Percentiles rank a stretch among this genome's conserved stretches.
phyloP scores from a whole-genome alignment of 2,888 invertebrate genomes.

The Sthenelais limicola region DNA sequence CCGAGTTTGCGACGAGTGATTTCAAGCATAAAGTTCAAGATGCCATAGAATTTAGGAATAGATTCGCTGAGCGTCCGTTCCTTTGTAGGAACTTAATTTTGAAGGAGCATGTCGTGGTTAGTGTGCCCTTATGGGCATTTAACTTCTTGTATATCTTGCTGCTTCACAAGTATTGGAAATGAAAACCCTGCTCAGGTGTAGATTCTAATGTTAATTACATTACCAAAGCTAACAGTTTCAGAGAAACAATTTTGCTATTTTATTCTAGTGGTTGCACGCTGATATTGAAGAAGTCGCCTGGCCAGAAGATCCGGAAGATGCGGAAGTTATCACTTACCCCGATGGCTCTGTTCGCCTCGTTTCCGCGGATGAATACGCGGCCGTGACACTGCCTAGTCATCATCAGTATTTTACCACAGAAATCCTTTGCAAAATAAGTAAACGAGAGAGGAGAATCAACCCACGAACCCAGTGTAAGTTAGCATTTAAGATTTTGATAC shows the following conservation, averaged over 20 bases:
- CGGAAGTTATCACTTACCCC: slow-evolving; percentile 53
- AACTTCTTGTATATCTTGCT: too few species aligned
- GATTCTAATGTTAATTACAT: too few species aligned
- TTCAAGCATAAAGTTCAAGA: slow-evolving; percentile 60
- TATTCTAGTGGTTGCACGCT: slow-evolving; percentile 64
- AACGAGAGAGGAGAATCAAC: neutral
- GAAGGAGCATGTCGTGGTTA: slow-evolving; percentile 3
- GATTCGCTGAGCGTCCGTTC: slow-evolving; percentile 66
- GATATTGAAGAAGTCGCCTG: slow-evolving; percentile 59
- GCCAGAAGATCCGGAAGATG: slow-evolving; percentile 53
- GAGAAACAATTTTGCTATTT: too few species aligned
- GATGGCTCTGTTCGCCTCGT: slow-evolving; percentile 56
- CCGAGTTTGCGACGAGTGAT: slow-evolving; percentile 65
- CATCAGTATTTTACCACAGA: slow-evolving; percentile 64
- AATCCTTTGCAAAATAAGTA: slow-evolving; percentile 60
- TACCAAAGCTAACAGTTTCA: too few species aligned
- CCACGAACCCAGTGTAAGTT: neutral
- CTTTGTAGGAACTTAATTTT: slow-evolving; percentile 52
- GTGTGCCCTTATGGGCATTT: too few species aligned
- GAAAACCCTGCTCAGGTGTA: too few species aligned
- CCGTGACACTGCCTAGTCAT: slow-evolving; percentile 63
- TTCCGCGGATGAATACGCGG: slow-evolving; percentile 57
- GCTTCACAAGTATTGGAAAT: too few species aligned
- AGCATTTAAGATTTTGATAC: too few species aligned
- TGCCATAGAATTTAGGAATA: slow-evolving; percentile 66